phyloP scores from a whole-genome alignment of 2,113 vertebrate genomes.

The Pseudolaguvia tuberculata region DNA sequence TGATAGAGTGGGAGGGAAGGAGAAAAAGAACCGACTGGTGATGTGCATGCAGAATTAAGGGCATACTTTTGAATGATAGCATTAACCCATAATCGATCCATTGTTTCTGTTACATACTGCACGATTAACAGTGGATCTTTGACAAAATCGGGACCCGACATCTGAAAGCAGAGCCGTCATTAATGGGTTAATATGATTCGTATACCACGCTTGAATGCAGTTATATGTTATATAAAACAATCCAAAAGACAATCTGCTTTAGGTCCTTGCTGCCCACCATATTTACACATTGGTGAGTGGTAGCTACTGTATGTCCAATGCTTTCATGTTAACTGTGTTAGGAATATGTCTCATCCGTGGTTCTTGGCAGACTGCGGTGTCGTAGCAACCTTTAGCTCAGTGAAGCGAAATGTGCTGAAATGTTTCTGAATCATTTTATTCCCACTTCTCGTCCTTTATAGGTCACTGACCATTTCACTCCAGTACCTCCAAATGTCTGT shows the following conservation, averaged over 20 bases:
- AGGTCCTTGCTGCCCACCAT: background rate
- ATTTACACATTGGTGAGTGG: background rate
- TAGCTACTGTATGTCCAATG: background rate
- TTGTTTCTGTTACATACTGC: background rate
- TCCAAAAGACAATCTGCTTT: slow-evolving; percentile 5
- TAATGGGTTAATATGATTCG: background rate
- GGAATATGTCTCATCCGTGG: slow-evolving; percentile 6
- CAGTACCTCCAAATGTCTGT: slow-evolving; percentile 23
- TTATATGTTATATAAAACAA: background rate
- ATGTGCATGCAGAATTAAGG: slow-evolving; percentile 15
- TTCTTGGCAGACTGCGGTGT: slow-evolving; percentile 31
- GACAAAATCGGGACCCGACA: background rate
- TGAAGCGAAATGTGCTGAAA: slow-evolving; percentile 21
- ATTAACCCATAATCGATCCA: background rate
- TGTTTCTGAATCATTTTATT: slow-evolving; percentile 39
- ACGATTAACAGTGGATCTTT: background rate
- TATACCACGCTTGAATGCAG: background rate
- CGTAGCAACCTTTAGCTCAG: slow-evolving; percentile 30
- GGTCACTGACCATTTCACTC: slow-evolving; percentile 32
- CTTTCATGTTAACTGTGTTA: background rate
- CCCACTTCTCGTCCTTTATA: slow-evolving; percentile 31
- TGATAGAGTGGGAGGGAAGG: slow-evolving; percentile 31
- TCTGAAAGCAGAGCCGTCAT: background rate
- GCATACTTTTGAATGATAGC: slow-evolving; percentile 3
- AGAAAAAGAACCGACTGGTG: slow-evolving; percentile 20